Base-by-base conservation (phyloP, 2,797 vertebrate species). In the Myotis myotis region DNA sequence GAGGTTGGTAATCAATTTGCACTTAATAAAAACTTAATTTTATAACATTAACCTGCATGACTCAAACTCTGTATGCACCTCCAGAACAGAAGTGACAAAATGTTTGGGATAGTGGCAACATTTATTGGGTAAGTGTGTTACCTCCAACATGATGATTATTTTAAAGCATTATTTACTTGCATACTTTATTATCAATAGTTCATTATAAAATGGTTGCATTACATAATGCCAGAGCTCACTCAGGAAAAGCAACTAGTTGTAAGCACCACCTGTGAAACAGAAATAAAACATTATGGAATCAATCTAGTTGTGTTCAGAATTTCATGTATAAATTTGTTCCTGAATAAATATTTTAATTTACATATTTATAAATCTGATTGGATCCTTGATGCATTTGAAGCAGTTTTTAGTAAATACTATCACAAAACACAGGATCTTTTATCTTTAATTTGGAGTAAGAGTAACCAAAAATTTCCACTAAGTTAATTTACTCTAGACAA, bases 401-500 rank as follows among this genome's bases (percentile, higher is more conserved):
- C 33, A 91, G 13, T 62, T 91, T 82, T 53, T 86, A 74, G 25
- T 47, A 87, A 84, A 72, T 57, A 74, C 62, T 94, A 49, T 62
- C 28, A 82, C 25, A 78, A 41, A 92, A 75, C 9, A 92, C 25
- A 85, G 15, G 22, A 25, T 25, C 4, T 38, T 62, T 57, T 82
- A 85, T 93, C 90, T 36, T 22, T 57, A 44, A 93, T 74, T 78
- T 80, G 25, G 25, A 57, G 83, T 87, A 38, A 72, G 60, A 60
- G 53, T 33, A 86, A 83, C 22, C 47, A 75, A 70, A 85, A 95
- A 92, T 62, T 71, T 30, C 62, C 9, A 70, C 0, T 60, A 25
- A 96, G 22, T 70, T 74, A 74, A 75, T 85, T 94, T 92, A 89
- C 47, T 95, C 60, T 87, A 86, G 47, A 88, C 8, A 49, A 78